Evolutionary conservation across 2,113 vertebrate genomes (phyloP).

Genomic region (Phalacrocorax pelagicus): DNA sequence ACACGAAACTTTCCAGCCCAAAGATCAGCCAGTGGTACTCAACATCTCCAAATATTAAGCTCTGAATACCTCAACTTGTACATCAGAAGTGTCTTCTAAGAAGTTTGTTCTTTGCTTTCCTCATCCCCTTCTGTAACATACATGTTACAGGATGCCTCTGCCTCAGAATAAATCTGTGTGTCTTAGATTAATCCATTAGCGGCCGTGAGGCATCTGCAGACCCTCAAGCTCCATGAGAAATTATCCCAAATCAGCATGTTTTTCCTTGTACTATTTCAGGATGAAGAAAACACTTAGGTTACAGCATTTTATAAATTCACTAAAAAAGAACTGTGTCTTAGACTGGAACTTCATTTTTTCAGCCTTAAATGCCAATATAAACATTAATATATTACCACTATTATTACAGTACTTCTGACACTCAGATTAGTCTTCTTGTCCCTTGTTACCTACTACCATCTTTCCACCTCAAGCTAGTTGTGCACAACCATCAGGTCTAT

Average conservation of each 20-base stretch:
- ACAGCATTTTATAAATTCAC: background rate
- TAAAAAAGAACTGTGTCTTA: background rate
- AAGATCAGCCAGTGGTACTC: background rate
- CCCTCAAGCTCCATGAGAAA: background rate
- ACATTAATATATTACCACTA: background rate
- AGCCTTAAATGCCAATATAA: background rate
- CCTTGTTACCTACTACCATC: background rate
- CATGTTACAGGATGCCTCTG: background rate
- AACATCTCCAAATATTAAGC: background rate
- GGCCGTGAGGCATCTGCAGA: background rate
- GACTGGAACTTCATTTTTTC: background rate
- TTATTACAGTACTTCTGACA: background rate
- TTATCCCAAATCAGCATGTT: background rate
- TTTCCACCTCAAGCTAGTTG: background rate
- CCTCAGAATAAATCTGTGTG: background rate
- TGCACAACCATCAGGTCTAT: background rate
- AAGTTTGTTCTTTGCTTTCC: background rate
- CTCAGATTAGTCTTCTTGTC: background rate
- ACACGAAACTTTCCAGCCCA: background rate
- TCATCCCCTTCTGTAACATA: background rate
- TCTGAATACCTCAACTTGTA: background rate
- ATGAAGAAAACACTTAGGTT: background rate
- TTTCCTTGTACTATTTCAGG: background rate
- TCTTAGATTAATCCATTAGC: background rate
- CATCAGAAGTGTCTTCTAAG: background rate